These are phyloP conservation scores for Alviniconcha strummeri DNA, from an alignment of 2,888 invertebrate genomes.

Conservation along the genomic window DNA sequence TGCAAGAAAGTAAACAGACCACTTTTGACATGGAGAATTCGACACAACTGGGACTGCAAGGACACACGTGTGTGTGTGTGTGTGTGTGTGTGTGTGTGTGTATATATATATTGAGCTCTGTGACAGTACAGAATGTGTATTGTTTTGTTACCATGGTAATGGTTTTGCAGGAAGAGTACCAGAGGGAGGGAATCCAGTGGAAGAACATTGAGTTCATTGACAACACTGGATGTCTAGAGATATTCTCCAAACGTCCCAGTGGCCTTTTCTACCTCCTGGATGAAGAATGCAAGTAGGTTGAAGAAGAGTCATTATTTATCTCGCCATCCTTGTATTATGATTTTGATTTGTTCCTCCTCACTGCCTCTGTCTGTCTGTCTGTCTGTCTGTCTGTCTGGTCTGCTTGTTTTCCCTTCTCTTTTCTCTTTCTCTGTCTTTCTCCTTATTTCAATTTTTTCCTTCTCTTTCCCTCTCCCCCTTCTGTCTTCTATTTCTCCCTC, in stretches of 20 bases:
- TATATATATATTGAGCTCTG: not conserved
- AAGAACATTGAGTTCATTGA: conserved; percentile 96
- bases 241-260: conserved; percentile 92
- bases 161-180: conserved; percentile 88
- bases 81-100: not conserved
- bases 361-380: not conserved
- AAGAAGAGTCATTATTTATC: not conserved
- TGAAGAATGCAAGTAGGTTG: conserved; percentile 94
- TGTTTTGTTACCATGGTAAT: too few species aligned
- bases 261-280: conserved; percentile 93
- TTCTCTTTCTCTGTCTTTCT: too few species aligned
- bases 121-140: not conserved
- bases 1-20: too few species aligned
- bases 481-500: not conserved
- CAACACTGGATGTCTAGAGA: conserved; percentile 93
- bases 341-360: not conserved
- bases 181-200: conserved; percentile 94
- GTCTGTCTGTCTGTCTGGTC: not conserved
- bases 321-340: not conserved
- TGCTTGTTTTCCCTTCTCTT: not conserved
- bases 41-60: too few species aligned
- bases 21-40: too few species aligned
- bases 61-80: not conserved
- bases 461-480: not conserved
- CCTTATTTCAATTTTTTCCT: not conserved